phyloP scores from a whole-genome alignment of 1,140 invertebrate genomes.

The Diplogasteroides magnus region DNA sequence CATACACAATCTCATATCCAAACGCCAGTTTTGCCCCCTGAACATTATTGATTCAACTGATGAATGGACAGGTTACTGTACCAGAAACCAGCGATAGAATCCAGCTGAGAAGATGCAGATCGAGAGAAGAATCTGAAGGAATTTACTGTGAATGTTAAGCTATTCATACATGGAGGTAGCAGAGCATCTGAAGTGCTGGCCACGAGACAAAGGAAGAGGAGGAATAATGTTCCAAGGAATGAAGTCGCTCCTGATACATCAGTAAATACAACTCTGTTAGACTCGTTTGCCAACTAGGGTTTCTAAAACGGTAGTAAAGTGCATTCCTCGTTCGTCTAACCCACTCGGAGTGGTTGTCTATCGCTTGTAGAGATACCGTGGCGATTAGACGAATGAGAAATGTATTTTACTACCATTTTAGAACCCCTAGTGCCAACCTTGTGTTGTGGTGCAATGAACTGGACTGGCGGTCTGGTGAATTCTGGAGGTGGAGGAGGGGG shows the following conservation, averaged over 20 bases:
- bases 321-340: no score
- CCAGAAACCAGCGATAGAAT: background rate
- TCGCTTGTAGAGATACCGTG: no score
- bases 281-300: no score
- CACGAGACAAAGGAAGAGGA: no score
- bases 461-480: background rate
- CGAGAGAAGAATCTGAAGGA: background rate
- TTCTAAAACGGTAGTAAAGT: no score
- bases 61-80: background rate
- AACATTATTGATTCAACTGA: no score
- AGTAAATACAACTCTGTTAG: no score
- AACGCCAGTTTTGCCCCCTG: background rate
- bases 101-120: background rate
- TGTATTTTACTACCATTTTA: no score
- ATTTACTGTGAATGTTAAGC: background rate
- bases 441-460: no score
- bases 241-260: background rate
- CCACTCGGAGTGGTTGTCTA: no score
- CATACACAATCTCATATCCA: background rate
- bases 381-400: no score
- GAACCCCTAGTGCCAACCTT: no score
- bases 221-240: background rate
- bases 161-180: background rate
- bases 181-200: background rate
- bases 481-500: background rate